Evolutionary conservation across 2,888 invertebrate species (phyloP).

Genomic region (Coelinius sp.): DNA sequence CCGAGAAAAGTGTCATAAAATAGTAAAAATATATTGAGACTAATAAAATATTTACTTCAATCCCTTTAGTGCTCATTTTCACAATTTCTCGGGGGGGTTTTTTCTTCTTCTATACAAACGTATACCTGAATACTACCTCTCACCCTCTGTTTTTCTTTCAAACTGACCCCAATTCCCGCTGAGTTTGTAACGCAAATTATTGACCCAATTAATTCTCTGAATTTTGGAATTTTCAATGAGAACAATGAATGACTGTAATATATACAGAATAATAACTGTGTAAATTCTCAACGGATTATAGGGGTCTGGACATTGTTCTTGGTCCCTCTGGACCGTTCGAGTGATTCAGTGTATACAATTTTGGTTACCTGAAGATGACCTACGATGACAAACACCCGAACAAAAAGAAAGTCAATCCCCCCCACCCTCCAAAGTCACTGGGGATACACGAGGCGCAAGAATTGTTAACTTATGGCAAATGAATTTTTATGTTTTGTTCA

Average conservation of each 20-base stretch:
- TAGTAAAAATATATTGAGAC: background rate
- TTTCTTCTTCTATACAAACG: background rate
- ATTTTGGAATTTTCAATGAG: background rate
- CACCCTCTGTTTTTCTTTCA: background rate
- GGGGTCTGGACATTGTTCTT: background rate
- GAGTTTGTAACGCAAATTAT: background rate
- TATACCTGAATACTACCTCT: background rate
- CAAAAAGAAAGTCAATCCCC: conserved; percentile 13
- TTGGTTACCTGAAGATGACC: conserved; percentile 1
- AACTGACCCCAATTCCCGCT: background rate
- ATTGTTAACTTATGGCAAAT: background rate
- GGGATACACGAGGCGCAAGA: background rate
- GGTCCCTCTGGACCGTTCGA: background rate
- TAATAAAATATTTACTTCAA: background rate
- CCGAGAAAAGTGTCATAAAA: background rate
- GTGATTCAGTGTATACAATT: background rate
- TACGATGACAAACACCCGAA: background rate
- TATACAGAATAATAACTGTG: background rate
- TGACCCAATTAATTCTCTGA: background rate
- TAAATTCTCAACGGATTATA: conserved; percentile 9
- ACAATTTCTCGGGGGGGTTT: background rate
- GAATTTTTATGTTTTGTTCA: background rate
- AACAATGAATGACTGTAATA: background rate
- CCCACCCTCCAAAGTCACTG: conserved; percentile 10
- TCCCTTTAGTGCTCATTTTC: background rate